Base-by-base conservation (phyloP, 2,888 invertebrate species). In the Dromius quadrimaculatus region DNA sequence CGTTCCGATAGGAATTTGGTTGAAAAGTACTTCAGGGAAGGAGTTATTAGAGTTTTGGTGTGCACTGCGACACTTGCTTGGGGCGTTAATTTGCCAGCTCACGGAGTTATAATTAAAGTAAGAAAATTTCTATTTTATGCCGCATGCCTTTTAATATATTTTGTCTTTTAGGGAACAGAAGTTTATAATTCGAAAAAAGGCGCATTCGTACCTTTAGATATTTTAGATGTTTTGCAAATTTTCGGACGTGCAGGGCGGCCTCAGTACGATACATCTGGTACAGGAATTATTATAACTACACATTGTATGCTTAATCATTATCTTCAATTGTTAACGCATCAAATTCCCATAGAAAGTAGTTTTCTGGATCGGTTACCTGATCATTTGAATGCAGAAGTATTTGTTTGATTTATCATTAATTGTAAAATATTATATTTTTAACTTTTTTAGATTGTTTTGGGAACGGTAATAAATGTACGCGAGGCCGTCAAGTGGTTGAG, bases 41-140 rank as follows among this genome's bases (percentile, higher is more conserved):
- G 98, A 0, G 87, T 91, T 73, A 90, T 97, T 71, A 93, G 91
- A 79, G 95, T 93, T 0, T 84, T 99, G 1, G 93, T 97, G 5
- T 98, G 98, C 80, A 99, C 99, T 0, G 94, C 99, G 0, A 99
- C 99, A 0, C 85, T 99, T 23, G 99, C 99, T 20, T 99, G 99
- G 99, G 99, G 99, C 76, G 98, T 99, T 2, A 99, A 99, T 84
- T 86, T 99, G 74, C 99, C 99, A 0, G 99, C 99, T 0, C 98
- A 98, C 81, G 98, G 96, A 23, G 98, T 99, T 73, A 90, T 99
- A 57, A 97, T 97, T 74, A 90, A 93, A 83, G 95, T 94, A 83
- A 82, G 15, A 54, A n/a, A 8, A 36, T 36, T 43, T n/a, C n/a
- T n/a, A n/a, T n/a, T n/a, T n/a, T n/a, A n/a, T n/a, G n/a, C n/a